Conservation (phyloP, 2,797 vertebrate genomes). For the Pseudotriccus pelzelni region DNA sequence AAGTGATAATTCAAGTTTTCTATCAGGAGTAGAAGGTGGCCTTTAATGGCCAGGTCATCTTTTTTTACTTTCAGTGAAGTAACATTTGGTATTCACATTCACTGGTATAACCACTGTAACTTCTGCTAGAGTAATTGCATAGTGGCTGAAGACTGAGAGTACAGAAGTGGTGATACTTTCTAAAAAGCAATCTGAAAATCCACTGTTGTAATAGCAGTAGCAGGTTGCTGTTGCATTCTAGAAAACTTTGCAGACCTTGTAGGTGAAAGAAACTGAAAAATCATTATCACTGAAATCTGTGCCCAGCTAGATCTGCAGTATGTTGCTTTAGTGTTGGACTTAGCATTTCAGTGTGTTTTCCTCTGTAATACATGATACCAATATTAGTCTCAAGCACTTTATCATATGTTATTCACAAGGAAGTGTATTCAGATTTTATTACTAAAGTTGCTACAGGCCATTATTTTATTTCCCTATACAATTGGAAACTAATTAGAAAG, state of each 20-base stretch:
- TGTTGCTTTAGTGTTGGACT: background rate
- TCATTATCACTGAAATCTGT: background rate
- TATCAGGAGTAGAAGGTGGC: background rate
- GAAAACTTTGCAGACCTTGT: background rate
- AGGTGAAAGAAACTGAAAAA: background rate
- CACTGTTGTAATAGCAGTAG: background rate
- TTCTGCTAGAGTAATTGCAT: background rate
- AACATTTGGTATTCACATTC: background rate
- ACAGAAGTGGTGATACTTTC: background rate
- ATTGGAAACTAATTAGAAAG: background rate
- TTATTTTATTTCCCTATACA: background rate
- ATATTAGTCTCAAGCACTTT: background rate
- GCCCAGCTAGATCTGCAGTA: background rate
- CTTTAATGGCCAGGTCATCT: background rate
- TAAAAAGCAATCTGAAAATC: background rate
- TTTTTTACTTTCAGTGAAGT: background rate
- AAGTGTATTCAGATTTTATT: background rate
- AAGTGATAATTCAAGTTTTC: background rate
- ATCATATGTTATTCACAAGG: background rate
- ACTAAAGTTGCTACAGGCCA: background rate
- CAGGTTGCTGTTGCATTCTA: background rate
- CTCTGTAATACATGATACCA: background rate
- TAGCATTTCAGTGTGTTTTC: background rate
- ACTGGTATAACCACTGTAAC: background rate
- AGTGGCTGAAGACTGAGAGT: background rate